Evolutionary conservation across 30 jellyfish, hydroid and myxozoan genomes (phyloP).

Genomic region (Aurelia aurita): DNA sequence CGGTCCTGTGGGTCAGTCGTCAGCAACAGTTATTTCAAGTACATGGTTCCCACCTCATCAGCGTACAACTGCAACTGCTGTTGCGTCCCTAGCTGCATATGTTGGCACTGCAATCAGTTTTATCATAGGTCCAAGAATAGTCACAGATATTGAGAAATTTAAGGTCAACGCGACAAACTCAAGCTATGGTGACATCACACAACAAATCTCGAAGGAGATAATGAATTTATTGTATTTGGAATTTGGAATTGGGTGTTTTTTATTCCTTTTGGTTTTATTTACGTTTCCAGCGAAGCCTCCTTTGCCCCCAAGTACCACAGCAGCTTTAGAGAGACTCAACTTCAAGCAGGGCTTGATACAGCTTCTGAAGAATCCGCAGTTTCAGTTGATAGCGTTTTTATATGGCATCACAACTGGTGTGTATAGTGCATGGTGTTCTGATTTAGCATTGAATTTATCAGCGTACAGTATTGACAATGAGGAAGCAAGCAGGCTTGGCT

Average conservation of each 20-base stretch:
- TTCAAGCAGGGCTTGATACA: constrained; percentile 78
- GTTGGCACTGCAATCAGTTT: constrained; percentile 98
- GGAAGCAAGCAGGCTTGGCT: constrained; percentile 97
- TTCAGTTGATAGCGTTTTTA: constrained; percentile 94
- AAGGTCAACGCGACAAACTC: constrained; percentile 8
- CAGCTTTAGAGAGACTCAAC: constrained; percentile 88
- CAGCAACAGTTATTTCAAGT: constrained; percentile 96
- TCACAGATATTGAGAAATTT: constrained; percentile 64
- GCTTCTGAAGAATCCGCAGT: constrained; percentile 83
- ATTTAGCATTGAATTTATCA: constrained; percentile 88
- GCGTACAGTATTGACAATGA: constrained; percentile 79
- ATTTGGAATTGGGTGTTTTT: constrained; percentile 81
- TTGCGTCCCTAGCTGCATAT: constrained; percentile 93
- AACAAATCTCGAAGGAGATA: constrained; percentile 57
- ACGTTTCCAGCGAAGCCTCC: constrained; percentile 96
- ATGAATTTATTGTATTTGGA: constrained; percentile 89
- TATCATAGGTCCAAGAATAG: constrained; percentile 91
- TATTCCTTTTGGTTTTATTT: constrained; percentile 72
- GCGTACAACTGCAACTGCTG: constrained; percentile 98
- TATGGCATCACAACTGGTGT: constrained; percentile 99
- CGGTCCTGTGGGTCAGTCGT: constrained; percentile 98
- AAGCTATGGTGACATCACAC: constrained; percentile 3
- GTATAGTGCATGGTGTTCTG: constrained; percentile 99
- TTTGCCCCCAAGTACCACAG: constrained; percentile 97
- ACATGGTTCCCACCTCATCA: constrained; percentile 99